Evolutionary conservation across 2,888 invertebrate genomes (phyloP), one percentile per base, ranked within the genome.

Genomic region (Therioaphis trifolii): DNA sequence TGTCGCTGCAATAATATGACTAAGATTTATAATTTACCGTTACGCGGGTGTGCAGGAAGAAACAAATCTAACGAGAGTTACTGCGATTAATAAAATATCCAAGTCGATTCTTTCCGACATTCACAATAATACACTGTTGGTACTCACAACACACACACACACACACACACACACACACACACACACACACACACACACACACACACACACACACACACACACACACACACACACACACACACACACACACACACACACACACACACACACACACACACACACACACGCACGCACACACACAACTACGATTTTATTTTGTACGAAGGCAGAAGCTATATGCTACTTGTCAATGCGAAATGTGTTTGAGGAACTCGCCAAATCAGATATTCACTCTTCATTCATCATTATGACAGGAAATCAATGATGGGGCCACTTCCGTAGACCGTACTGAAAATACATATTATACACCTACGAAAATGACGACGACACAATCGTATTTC

Each of bases 361-460:
- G 78, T 68, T 35, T 11, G 55, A 71, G 55, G 58, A 55, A 72
- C 71, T 80, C 72, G 82, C 82, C n/a, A 66, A 82, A 82, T 82
- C 82, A 82, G 49, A 72, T 82, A 82, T 82, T 74, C 82, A 82
- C 72, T 82, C 27, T 74, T 74, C 82, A 74, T 74, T 82, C 74
- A 27, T 82, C 49, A 74, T 11, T 66, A 35, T 74, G 82, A 82
- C 82, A 82, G 82, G 82, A 82, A 82, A 82, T 74, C 82, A 35
- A 82, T 82, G 63, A 74, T 63, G 63, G 49, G 18, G 61, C 58
- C 71, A 82, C 63, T 82, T 82, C 82, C 82, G 82, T 18, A 74
- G 82, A 61, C 29, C 63, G 49, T 72, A 63, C 61, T 35, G 18
- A 49, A 61, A 82, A 58, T 71, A 29, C 49, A n/a, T 40, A 66